These are phyloP conservation scores for Sylvietta virens DNA, from an alignment of 2,113 vertebrate genomes.

Conservation along the genomic window DNA sequence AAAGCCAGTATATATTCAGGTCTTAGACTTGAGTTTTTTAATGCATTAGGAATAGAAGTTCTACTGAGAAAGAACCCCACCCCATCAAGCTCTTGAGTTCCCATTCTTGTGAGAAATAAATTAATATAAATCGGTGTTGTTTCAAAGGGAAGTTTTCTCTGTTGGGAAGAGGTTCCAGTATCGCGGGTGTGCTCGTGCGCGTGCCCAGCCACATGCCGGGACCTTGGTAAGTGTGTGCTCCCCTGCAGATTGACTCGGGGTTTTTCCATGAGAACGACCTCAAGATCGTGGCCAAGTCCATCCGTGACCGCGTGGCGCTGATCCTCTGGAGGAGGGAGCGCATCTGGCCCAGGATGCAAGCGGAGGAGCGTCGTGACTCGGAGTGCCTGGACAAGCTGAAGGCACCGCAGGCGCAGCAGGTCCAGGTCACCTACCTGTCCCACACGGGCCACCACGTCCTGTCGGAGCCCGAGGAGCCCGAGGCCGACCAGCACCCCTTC, in stretches of 20 bases:
- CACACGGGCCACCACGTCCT: slow-evolving; percentile 61
- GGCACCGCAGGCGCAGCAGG: slow-evolving; percentile 70
- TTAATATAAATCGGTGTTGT: accelerated
- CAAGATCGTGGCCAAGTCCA: slow-evolving; percentile 94
- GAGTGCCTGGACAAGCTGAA: slow-evolving; percentile 69
- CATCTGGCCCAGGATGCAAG: slow-evolving; percentile 74
- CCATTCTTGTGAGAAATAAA: background rate
- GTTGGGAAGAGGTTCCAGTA: background rate
- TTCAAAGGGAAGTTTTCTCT: background rate
- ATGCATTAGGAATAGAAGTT: background rate
- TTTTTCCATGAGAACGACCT: slow-evolving; percentile 94
- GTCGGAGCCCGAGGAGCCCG: slow-evolving; percentile 79
- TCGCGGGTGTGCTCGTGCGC: accelerated
- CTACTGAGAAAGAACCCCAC: background rate
- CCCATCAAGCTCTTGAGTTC: background rate
- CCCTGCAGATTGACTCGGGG: slow-evolving; percentile 88
- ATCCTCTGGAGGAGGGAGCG: slow-evolving; percentile 92
- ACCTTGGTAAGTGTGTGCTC: background rate
- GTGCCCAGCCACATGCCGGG: accelerated
- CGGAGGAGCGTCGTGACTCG: slow-evolving; percentile 56
- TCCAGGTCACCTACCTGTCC: slow-evolving; percentile 74
- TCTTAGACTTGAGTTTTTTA: background rate
- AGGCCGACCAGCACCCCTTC: slow-evolving; percentile 78
- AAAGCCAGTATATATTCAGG: background rate
- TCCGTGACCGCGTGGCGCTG: slow-evolving; percentile 90